Base-by-base conservation (phyloP, 2,113 vertebrate genomes). In the Halichoeres trimaculatus region DNA sequence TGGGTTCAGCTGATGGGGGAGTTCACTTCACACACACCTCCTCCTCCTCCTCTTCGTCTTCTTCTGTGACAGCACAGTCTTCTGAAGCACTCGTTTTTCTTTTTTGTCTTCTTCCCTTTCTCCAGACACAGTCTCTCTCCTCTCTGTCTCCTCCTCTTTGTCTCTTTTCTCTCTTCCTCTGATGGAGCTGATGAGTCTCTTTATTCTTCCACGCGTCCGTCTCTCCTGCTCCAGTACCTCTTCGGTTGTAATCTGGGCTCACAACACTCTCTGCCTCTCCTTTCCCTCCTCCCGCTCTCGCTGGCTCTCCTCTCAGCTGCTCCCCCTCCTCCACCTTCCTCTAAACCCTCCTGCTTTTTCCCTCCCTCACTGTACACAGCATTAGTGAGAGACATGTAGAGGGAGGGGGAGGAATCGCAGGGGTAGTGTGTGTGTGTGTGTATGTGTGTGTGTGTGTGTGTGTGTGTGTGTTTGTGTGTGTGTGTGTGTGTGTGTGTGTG, bases 191-290 rank as follows among this genome's bases (percentile, higher is more conserved):
- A 13, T 81, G n/a, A n/a, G 30, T 38, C 61, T 50, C 40, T 70
- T 71, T 47, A 67, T n/a, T 10, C 38, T 30, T 53, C 30, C 62
- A 52, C 58, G 51, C 45, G 74, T 22, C 67, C 57, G 53, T 63
- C 40, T 52, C 65, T 43, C 16, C 51, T 35, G 40, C 53, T 69
- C 53, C 80, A 40, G 52, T 60, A 10, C 56, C 34, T 83, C 23
- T 38, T 65, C 59, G 55, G 72, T 76, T 84, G 69, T 89, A 89
- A 89, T 85, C 89, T 87, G 86, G 83, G 55, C 85, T 91, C 86
- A 84, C 68, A 56, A 48, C 30, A 63, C 78, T 84, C 72, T 47
- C 73, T 65, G 67, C 78, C 70, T 83, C 78, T 85, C 74, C 71
- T 56, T 79, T 70, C 74, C 51, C 70, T 87, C 54, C 70, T 87